These are phyloP conservation scores for Aplysina aerophoba DNA, from an alignment of 37 sponge, comb jelly and placozoan species.

Conservation along the genomic window DNA sequence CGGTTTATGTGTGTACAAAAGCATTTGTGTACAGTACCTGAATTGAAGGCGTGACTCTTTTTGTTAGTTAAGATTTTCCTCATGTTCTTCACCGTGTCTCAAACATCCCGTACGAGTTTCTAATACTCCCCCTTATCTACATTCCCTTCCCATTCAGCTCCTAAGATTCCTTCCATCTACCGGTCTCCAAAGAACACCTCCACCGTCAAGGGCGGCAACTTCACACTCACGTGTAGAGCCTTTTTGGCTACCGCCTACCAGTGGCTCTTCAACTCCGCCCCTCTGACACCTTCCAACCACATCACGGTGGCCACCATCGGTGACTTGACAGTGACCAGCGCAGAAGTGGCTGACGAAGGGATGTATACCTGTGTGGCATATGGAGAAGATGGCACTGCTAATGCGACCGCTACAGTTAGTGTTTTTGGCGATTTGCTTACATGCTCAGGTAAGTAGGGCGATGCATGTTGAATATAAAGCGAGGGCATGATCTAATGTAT, in stretches of 20 bases:
- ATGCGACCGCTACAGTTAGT: conserved; percentile 38
- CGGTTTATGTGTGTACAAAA: too few relatives aligned
- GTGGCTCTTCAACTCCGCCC: conserved; percentile 25
- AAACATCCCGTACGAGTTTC: too few relatives aligned
- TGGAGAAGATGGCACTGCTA: conserved; percentile 36
- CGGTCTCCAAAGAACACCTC: conserved; percentile 19
- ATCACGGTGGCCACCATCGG: background rate
- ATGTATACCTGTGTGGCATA: conserved; percentile 63
- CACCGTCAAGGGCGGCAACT: conserved; percentile 24
- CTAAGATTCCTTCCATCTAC: conserved; percentile 21
- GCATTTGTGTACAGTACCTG: too few relatives aligned
- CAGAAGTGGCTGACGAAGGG: conserved; percentile 53
- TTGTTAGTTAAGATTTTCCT: too few relatives aligned
- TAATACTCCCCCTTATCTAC: too few relatives aligned
- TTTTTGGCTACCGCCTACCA: background rate
- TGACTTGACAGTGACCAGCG: conserved; percentile 31
- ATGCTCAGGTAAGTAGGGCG: conserved; percentile 51
- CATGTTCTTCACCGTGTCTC: too few relatives aligned
- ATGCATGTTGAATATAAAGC: too few relatives aligned
- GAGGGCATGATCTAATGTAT: too few relatives aligned
- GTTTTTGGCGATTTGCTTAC: conserved; percentile 49
- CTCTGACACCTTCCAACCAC: background rate
- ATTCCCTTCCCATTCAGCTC: conserved; percentile 28
- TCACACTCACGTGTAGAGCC: conserved; percentile 41
- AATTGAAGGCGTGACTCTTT: too few relatives aligned